phyloP scores from a whole-genome alignment of 2,888 invertebrate species.

The Cheiracanthium punctorium region DNA sequence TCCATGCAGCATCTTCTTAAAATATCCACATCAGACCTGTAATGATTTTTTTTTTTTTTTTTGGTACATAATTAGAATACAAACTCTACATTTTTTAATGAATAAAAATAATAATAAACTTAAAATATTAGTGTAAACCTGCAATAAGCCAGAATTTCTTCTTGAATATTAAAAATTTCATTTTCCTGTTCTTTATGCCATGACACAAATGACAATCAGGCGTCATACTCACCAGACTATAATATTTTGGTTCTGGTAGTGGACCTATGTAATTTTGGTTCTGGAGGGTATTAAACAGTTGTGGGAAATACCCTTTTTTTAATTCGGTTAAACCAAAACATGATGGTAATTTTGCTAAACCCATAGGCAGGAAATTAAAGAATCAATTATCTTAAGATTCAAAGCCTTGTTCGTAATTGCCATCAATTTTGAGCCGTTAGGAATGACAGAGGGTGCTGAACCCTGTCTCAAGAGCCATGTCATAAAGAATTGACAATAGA shows the following conservation, averaged over 20 bases:
- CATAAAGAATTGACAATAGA: slow-evolving; percentile 26
- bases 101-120: no score
- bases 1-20: no score
- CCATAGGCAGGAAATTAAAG: slow-evolving; percentile 33
- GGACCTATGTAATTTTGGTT: neutral
- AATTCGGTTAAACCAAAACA: slow-evolving; percentile 16
- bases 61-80: no score
- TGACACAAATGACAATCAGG: neutral
- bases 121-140: no score
- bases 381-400: slow-evolving; percentile 25
- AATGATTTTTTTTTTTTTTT: no score
- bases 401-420: neutral
- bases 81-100: no score
- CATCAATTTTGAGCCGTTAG: slow-evolving; percentile 15
- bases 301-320: slow-evolving; percentile 40
- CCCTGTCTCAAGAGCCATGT: slow-evolving; percentile 21
- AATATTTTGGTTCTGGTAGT: neutral
- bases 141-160: slow-evolving; percentile 19
- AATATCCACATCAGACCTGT: no score
- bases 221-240: slow-evolving; percentile 7
- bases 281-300: slow-evolving; percentile 8
- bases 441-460: neutral
- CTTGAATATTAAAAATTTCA: neutral
- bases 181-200: slow-evolving; percentile 18
- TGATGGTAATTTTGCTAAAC: slow-evolving; percentile 3